These are phyloP conservation scores for Anthrax anthrax DNA, from an alignment of 2,888 invertebrate species.

Conservation along the genomic window DNA sequence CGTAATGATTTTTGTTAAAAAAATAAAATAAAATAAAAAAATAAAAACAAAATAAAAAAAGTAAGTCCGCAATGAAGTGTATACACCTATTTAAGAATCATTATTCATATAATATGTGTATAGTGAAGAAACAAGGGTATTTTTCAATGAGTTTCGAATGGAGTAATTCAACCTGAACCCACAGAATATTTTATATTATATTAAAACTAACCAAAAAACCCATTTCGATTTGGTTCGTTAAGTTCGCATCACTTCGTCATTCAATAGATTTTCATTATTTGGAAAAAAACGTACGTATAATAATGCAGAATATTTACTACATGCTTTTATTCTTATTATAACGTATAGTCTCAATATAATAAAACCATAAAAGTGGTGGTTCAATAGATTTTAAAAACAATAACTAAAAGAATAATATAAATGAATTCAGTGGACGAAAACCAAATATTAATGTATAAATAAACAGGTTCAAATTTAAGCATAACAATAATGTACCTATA, in stretches of 20 bases:
- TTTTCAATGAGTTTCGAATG: not conserved
- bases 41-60: too few species aligned
- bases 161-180: slow-evolving; percentile 8
- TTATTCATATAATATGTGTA: not conserved
- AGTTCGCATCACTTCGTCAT: slow-evolving; percentile 5
- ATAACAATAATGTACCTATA: too few species aligned
- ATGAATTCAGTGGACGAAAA: too few species aligned
- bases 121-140: slow-evolving; percentile 1
- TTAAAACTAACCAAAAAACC: slow-evolving; percentile 4
- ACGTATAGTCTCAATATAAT: not conserved
- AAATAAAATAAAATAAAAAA: too few species aligned
- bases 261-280: not conserved
- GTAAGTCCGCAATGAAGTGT: slow-evolving; percentile 6
- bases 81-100: slow-evolving; percentile 1
- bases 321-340: too few species aligned
- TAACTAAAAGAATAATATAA: too few species aligned
- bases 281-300: too few species aligned
- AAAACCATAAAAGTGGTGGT: not conserved
- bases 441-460: too few species aligned
- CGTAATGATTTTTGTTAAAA: too few species aligned
- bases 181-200: slow-evolving; percentile 1
- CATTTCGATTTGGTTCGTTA: slow-evolving; percentile 9
- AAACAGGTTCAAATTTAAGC: too few species aligned
- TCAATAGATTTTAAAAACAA: not conserved
- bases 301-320: too few species aligned